Evolutionary conservation across 2,113 vertebrate species (phyloP).

Genomic region (Hypocryptadius cinnamomeus): DNA sequence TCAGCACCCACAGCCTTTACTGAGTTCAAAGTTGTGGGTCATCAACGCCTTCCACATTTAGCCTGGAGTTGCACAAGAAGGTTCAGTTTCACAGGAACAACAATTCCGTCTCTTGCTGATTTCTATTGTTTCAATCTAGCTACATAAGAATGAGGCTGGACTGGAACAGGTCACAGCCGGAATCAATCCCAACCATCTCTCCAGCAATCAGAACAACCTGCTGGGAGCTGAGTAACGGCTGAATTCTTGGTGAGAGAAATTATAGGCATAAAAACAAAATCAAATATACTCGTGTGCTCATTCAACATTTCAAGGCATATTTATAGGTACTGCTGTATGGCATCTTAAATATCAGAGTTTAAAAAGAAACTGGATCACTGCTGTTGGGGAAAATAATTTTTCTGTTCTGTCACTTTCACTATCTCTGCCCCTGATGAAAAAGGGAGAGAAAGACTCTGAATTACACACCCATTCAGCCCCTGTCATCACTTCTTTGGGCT

Average conservation of each 20-base stretch:
- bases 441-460: background rate
- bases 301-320: conserved; percentile 32
- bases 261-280: conserved; percentile 47
- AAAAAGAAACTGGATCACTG: background rate
- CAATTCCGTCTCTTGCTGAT: background rate
- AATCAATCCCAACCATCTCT: conserved; percentile 32
- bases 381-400: background rate
- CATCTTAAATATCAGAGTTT: conserved; percentile 4
- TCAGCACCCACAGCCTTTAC: background rate
- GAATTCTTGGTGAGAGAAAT: conserved; percentile 29
- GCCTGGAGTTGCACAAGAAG: background rate
- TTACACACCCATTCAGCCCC: background rate
- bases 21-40: background rate
- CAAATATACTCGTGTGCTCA: conserved; percentile 38
- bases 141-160: background rate
- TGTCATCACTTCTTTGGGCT: background rate
- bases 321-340: conserved; percentile 25
- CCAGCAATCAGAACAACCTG: conserved; percentile 45
- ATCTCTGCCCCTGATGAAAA: background rate
- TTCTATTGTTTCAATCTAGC: conserved; percentile 19
- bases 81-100: background rate
- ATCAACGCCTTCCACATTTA: background rate
- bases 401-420: background rate
- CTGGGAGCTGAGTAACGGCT: conserved; percentile 10
- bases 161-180: background rate